These are phyloP conservation scores for Drosophila rhopaloa DNA, from an alignment of 1,140 invertebrate genomes.

Conservation along the genomic window DNA sequence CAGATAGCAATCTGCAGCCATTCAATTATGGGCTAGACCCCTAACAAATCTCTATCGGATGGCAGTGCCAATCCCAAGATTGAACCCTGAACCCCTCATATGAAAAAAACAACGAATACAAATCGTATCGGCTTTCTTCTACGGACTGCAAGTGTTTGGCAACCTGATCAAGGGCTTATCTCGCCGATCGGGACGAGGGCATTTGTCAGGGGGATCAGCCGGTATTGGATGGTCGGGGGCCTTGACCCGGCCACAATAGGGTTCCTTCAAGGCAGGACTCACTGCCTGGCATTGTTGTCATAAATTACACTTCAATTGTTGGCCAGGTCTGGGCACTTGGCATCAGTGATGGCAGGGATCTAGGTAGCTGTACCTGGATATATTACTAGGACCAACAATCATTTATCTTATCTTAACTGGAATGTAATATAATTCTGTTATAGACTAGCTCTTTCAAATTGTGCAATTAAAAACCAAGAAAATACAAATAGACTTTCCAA, in stretches of 20 bases:
- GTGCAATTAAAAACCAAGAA: too few species aligned
- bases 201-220: conserved; percentile 69
- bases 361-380: not conserved
- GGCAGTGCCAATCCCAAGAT: conserved; percentile 35
- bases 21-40: conserved; percentile 30
- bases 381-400: too few species aligned
- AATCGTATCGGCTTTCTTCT: conserved; percentile 55
- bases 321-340: conserved; percentile 17
- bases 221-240: conserved; percentile 24
- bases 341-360: not conserved
- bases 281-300: conserved; percentile 68
- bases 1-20: conserved; percentile 41
- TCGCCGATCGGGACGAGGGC: conserved; percentile 58
- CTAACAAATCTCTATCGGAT: conserved; percentile 34
- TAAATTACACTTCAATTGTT: conserved; percentile 81
- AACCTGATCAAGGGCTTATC: conserved; percentile 80
- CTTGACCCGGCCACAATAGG: conserved; percentile 41
- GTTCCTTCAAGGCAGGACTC: conserved; percentile 7
- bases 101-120: conserved; percentile 25
- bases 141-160: conserved; percentile 63
- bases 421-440: too few species aligned
- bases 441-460: too few species aligned
- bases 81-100: conserved; percentile 36
- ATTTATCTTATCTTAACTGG: too few species aligned
- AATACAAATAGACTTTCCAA: too few species aligned